phyloP scores from a whole-genome alignment of 2,113 vertebrate genomes.

The Strix aluco region DNA sequence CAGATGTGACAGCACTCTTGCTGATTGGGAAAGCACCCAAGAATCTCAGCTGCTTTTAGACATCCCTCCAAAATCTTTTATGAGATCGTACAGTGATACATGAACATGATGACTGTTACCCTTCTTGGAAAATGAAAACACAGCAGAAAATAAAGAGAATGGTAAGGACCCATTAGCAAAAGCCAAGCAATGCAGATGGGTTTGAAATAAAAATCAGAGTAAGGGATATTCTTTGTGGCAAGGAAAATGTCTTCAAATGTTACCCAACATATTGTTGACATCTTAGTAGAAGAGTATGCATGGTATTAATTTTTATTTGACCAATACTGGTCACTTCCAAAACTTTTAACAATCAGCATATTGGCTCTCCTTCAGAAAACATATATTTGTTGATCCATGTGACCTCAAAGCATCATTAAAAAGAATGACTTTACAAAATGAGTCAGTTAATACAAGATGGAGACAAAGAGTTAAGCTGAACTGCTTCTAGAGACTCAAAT shows the following conservation, averaged over 20 bases:
- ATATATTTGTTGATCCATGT: background rate
- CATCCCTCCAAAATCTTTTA: background rate
- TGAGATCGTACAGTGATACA: background rate
- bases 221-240: background rate
- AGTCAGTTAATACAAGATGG: background rate
- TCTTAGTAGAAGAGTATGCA: background rate
- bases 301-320: background rate
- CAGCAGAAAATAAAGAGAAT: background rate
- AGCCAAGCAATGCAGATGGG: background rate
- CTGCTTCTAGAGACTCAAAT: background rate
- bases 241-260: background rate
- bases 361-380: background rate
- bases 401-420: background rate
- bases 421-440: background rate
- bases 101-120: background rate
- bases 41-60: background rate
- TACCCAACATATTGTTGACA: background rate
- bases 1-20: background rate
- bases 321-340: background rate
- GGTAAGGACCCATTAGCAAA: background rate
- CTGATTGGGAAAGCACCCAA: background rate
- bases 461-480: background rate
- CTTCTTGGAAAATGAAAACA: background rate
- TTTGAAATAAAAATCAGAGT: background rate
- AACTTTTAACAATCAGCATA: background rate